Base-by-base conservation (phyloP, 2,888 invertebrate species). In the Rotaria magnacalcarata region DNA sequence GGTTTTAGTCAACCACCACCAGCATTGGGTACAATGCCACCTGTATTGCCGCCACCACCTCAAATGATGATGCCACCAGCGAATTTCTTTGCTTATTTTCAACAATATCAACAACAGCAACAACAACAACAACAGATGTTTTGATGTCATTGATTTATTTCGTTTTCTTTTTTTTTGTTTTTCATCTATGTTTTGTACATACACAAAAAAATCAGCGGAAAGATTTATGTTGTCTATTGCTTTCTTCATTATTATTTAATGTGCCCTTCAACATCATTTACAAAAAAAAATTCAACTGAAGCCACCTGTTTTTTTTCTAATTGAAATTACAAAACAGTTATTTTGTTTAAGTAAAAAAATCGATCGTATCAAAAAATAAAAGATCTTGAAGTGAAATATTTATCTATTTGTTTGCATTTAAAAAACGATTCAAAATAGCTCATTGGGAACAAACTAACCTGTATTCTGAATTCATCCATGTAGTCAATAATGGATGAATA, bases 1-100 rank as follows among this genome's bases (percentile, higher is more conserved):
- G 67, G 67, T 34, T 67, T 67, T 67, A 67, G 67, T 67, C 67
- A 67, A 67, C 67, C 67, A 41, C 67, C 67, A 7, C 67, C 67
- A 67, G 19, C 34, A 16, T 34, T 67, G 19, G 67, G 67, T 41
- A 27, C 67, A 19, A 67, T 67, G 67, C 67, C 67, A 67, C 14
- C 67, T 19, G 67, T 34, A 34, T 27, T 67, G 34, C 67, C 67
- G 34, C 67, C 67, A 19, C 67, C 67, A 56, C 56, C 24, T 34
- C 67, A 67, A 67, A 67, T 67, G 67, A 67, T 67, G 67, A 67
- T 67, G 67, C 67, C 67, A 34, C 67, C 67, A 5, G 27, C 67
- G 14, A 67, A 67, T 27, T 67, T 67, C 10, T 67, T 67, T 41
- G 67, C 67, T 67, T 67, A 67, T 67, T 19, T 67, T 16, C 67